These are phyloP conservation scores for Atta cephalotes DNA, from an alignment of 1,140 invertebrate genomes.

Conservation along the genomic window DNA sequence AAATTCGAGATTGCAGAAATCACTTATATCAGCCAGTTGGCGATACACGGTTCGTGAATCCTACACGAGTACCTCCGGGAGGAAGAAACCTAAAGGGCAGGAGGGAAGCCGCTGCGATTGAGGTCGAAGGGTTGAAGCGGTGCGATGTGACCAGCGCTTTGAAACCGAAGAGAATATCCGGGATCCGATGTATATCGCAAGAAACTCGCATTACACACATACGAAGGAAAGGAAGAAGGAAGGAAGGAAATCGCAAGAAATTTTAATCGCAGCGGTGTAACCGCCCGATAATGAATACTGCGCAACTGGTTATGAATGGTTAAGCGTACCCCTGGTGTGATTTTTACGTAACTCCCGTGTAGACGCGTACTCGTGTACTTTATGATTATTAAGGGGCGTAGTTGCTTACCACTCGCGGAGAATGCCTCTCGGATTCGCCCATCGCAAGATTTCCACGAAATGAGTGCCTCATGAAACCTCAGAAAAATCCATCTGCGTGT, in stretches of 20 bases:
- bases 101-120: slow-evolving; percentile 1
- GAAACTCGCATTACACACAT: slow-evolving; percentile 73
- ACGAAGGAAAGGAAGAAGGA: background rate
- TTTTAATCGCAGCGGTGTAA: slow-evolving; percentile 75
- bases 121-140: slow-evolving; percentile 55
- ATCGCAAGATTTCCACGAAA: slow-evolving; percentile 23
- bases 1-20: slow-evolving; percentile 55
- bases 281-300: slow-evolving; percentile 79
- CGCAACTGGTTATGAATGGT: slow-evolving; percentile 81
- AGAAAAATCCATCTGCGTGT: slow-evolving; percentile 15
- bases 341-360: slow-evolving; percentile 71
- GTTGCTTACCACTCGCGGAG: slow-evolving; percentile 60
- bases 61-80: background rate
- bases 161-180: slow-evolving; percentile 33
- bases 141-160: slow-evolving; percentile 16
- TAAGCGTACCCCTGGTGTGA: slow-evolving; percentile 71
- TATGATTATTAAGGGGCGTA: slow-evolving; percentile 82
- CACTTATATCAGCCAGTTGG: slow-evolving; percentile 3
- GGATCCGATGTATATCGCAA: slow-evolving; percentile 14
- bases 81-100: background rate
- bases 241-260: slow-evolving; percentile 60
- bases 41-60: slow-evolving; percentile 5
- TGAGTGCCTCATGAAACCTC: background rate
- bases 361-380: slow-evolving; percentile 72
- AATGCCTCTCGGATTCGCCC: slow-evolving; percentile 43